Evolutionary conservation across 2,888 invertebrate species (phyloP), one percentile per base, ranked within the genome.

Genomic region (Xestoiulus laeticollis): DNA sequence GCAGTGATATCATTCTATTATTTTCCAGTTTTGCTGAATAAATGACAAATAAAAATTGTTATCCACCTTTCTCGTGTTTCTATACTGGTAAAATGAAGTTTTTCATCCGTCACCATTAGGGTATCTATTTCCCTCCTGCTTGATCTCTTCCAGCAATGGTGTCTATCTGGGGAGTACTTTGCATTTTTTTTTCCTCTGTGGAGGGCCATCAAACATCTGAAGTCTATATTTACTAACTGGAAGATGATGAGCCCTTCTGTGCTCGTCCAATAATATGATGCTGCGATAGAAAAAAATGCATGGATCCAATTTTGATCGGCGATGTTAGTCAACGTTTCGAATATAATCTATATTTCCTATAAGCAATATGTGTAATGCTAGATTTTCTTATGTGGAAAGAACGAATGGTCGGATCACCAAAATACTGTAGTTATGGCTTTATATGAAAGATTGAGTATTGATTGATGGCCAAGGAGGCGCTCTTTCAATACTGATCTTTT

Each of bases 371-470:
- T 68, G 10, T 68, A 26, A 68, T 48, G 26, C 2, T n/a, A 26
- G 68, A 26, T 68, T 68, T 68, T 68, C 26, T 68, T 26, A 26
- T 22, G 68, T 14, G 26, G 68, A 26, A 68, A 26, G 68, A 26
- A 68, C 10, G 68, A 68, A 68, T 68, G 68, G 68, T 26, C 59
- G 22, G 59, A 59, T 59, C 59, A 59, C 59, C 59, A n/a, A 6
- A 22, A 26, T 68, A 68, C 68, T 68, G 68, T 12, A 26, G 68
- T 59, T 68, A 68, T 68, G 68, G 68, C 26, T 68, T 68, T 68
- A 68, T 68, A 68, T 26, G 68, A 68, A 68, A 68, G 68, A 68
- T 68, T 68, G 68, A 68, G 68, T 68, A 68, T 68, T 68, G 68
- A 68, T 68, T 68, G 68, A 68, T 68, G 68, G 68, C 8, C 26